Evolutionary conservation across 1,140 invertebrate genomes (phyloP), one percentile per base, ranked within the genome.

Genomic region (Drosophila punjabiensis): DNA sequence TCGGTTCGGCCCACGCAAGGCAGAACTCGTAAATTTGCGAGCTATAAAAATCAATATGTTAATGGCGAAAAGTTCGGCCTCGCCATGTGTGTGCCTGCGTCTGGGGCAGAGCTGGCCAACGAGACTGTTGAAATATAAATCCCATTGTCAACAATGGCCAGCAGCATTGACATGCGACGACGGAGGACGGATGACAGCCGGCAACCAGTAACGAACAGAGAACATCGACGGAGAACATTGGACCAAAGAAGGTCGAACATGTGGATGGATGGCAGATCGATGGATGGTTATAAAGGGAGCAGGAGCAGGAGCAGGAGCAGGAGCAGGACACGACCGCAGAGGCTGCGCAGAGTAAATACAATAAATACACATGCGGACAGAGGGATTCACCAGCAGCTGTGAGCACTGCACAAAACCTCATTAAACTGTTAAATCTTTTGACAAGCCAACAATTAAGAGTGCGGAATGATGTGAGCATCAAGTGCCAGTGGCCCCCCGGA

Each of bases 21-120:
- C 78, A 77, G 32, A 65, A 58, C 78, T 85, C 86, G 86, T 89
- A 89, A 90, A 90, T 89, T 85, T 90, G 79, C 82, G 71, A 76
- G 86, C 86, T 83, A 90, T 89, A 89, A 89, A 89, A 89, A 89
- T 89, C 85, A 89, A 89, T 89, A 89, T 89, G 85, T 89, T 90
- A 90, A 89, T 89, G 81, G 79, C 75, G 63, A 68, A 82, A 90
- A 86, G 62, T 86, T 86, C 71, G 66, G 66, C 53, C 73, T 75
- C 64, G 59, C 61, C 77, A 86, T 66, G 45, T 39, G 60, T 39
- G 48, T 35, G 18, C 10, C 32, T 43, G 13, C n/a, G 50, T 52
- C 41, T 24, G 20, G 9, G 41, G 45, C n/a, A n/a, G 28, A 37
- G 43, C 53, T 41, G 50, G 50, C 59, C 76, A 69, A 79, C 75